These are phyloP conservation scores for Oxystoma pomonae DNA, from an alignment of 2,888 invertebrate species.

Conservation along the genomic window DNA sequence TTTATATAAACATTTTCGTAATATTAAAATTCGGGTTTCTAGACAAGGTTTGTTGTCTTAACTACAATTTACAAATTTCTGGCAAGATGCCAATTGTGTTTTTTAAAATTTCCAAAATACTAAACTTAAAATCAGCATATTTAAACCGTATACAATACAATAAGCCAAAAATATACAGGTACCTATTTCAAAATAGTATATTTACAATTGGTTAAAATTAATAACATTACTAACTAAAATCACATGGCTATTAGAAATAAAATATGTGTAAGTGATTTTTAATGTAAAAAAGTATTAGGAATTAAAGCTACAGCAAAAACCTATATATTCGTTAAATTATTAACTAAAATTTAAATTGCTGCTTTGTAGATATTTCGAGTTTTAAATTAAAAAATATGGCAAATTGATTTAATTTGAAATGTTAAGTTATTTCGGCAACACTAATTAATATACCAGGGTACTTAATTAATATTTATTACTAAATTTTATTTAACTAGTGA, in stretches of 20 bases:
- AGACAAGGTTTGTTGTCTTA: conserved; percentile 42
- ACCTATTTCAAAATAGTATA: conserved; percentile 35
- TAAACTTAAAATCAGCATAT: conserved; percentile 28
- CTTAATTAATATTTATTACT: conserved; percentile 36
- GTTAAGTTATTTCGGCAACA: conserved; percentile 47
- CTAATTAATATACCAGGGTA: conserved; percentile 42
- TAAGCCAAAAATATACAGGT: conserved; percentile 49
- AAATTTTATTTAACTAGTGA: conserved; percentile 36
- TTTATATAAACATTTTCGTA: no score
- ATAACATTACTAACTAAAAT: conserved; percentile 2
- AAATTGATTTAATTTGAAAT: conserved; percentile 33
- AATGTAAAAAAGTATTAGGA: no score
- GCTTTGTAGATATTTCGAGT: no score
- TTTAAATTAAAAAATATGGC: conserved; percentile 40
- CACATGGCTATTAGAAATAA: conserved; percentile 33
- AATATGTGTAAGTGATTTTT: no score
- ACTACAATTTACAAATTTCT: conserved; percentile 42
- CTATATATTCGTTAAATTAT: no score
- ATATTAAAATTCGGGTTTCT: conserved; percentile 48
- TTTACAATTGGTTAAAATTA: background rate
- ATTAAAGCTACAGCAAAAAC: no score
- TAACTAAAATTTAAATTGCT: no score
- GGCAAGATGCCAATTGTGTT: conserved; percentile 40
- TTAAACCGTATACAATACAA: conserved; percentile 41
- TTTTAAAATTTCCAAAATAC: conserved; percentile 19